phyloP scores from a whole-genome alignment of 2,113 vertebrate species.

The Neomonachus schauinslandi region DNA sequence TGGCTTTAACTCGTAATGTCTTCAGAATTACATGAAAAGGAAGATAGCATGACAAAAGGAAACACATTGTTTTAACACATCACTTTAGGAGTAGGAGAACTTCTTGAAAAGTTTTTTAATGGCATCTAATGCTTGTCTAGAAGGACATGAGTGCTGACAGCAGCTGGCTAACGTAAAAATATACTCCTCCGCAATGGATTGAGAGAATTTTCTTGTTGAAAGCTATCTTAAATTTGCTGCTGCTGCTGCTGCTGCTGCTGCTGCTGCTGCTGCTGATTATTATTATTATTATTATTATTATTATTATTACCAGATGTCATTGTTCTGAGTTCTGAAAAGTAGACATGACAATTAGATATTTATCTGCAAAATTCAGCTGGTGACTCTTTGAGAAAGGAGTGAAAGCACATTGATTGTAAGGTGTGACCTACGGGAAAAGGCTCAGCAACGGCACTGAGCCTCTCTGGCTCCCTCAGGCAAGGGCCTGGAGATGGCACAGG shows the following conservation, averaged over 20 bases:
- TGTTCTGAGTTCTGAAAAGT: conserved; percentile 33
- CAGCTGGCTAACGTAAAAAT: conserved; percentile 18
- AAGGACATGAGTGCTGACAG: neutral
- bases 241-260: neutral
- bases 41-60: neutral
- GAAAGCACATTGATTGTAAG: neutral
- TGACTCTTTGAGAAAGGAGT: neutral
- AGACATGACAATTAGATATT: conserved; percentile 34
- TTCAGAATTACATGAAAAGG: conserved; percentile 29
- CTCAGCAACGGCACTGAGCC: neutral
- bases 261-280: neutral
- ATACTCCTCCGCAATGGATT: neutral
- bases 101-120: conserved; percentile 49
- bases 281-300: neutral
- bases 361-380: neutral
- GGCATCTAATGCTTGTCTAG: conserved; percentile 1
- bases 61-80: conserved; percentile 7
- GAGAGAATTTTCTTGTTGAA: conserved; percentile 38
- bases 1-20: conserved; percentile 50
- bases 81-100: conserved; percentile 47
- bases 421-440: neutral
- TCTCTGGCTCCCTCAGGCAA: neutral
- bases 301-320: neutral
- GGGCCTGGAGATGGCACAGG: neutral
- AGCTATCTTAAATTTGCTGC: neutral